These are phyloP conservation scores for Cephus spinipes DNA, from an alignment of 2,888 invertebrate genomes.

Conservation along the genomic window DNA sequence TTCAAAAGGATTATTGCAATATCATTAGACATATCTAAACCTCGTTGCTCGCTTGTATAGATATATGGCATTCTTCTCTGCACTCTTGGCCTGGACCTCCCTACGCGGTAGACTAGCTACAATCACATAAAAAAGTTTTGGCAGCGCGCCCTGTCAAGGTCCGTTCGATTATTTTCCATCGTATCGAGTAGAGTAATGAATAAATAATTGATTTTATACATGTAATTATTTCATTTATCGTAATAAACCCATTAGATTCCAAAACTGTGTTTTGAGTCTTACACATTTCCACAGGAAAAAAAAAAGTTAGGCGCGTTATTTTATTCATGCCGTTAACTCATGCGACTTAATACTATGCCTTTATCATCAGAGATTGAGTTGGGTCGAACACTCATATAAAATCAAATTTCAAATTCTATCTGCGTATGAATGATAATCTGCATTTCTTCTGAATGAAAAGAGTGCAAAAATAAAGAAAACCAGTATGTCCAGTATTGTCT, in stretches of 20 bases:
- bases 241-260: not conserved
- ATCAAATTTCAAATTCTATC: not conserved
- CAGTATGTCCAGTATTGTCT: not conserved
- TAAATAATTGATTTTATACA: not conserved
- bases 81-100: conserved; percentile 33
- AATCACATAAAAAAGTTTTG: conserved; percentile 45
- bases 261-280: not conserved
- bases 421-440: not conserved
- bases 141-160: conserved; percentile 41
- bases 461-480: not conserved
- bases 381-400: not conserved
- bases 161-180: conserved; percentile 9
- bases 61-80: conserved; percentile 46
- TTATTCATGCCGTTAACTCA: not conserved
- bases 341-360: not conserved
- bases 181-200: not conserved
- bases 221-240: not conserved
- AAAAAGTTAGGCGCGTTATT: not conserved
- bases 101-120: conserved; percentile 43
- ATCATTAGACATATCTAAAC: not conserved
- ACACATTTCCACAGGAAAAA: not conserved
- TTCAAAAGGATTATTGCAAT: not conserved
- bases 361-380: not conserved
- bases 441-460: not conserved
- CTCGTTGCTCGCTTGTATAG: conserved; percentile 4